Percentiles rank a stretch among this genome's conserved stretches.
These are phyloP conservation scores for Idaea straminata DNA, from an alignment of 2,888 invertebrate species.

Conservation along the genomic window DNA sequence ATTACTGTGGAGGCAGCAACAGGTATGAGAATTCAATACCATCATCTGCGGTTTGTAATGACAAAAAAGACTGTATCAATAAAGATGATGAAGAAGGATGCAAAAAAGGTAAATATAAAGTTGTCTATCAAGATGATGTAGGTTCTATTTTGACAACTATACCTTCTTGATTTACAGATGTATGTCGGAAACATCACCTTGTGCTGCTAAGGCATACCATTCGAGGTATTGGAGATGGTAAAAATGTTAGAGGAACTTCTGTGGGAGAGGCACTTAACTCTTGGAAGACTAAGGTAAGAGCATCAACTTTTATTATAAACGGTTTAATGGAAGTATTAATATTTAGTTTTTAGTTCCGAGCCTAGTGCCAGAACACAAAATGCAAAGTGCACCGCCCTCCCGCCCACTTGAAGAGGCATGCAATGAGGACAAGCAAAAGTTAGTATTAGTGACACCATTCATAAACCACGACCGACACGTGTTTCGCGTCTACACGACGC, in stretches of 20 bases:
- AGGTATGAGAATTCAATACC: constrained; percentile 30
- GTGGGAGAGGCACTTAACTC: constrained; percentile 45
- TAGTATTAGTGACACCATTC: too few species aligned
- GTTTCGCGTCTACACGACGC: too few species aligned
- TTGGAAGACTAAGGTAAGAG: constrained; percentile 55
- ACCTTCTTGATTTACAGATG: constrained; percentile 43
- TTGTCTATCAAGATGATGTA: background rate
- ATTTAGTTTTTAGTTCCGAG: too few species aligned
- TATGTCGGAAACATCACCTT: constrained; percentile 57
- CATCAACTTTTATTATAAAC: too few species aligned
- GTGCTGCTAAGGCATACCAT: constrained; percentile 43
- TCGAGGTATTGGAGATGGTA: constrained; percentile 33
- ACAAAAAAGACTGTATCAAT: constrained; percentile 48
- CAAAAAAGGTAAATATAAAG: constrained; percentile 40
- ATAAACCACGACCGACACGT: too few species aligned
- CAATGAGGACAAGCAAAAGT: too few species aligned
- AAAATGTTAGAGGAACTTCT: constrained; percentile 36
- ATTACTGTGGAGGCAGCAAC: constrained; percentile 36
- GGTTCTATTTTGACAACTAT: background rate
- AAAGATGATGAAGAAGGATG: constrained; percentile 60
- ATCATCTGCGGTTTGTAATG: constrained; percentile 52
- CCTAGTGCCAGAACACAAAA: too few species aligned
- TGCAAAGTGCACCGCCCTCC: too few species aligned
- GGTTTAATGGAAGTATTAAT: too few species aligned
- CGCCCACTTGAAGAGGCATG: too few species aligned